phyloP scores from a whole-genome alignment of 2,797 vertebrate species.

The Geotrypetes seraphini region DNA sequence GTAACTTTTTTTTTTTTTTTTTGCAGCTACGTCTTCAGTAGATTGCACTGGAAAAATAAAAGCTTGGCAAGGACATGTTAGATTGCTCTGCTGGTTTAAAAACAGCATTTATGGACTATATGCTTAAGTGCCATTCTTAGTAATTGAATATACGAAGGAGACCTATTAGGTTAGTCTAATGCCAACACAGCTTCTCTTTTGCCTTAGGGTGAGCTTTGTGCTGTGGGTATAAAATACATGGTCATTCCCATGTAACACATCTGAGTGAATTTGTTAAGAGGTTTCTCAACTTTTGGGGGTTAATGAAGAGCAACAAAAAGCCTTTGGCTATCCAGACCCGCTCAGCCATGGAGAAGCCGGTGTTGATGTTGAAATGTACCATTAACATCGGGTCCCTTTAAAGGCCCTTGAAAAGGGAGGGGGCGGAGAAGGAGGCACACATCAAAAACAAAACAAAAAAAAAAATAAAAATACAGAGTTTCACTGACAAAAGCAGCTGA shows the following conservation, averaged over 20 bases:
- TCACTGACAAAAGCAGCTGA: conserved; percentile 8
- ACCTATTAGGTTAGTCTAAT: conserved; percentile 13
- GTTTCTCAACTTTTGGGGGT: conserved; percentile 37
- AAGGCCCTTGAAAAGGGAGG: conserved; percentile 28
- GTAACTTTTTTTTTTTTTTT: too few relatives aligned
- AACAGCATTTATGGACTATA: neutral
- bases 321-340: conserved; percentile 40
- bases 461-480: too few relatives aligned
- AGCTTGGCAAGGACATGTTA: too few relatives aligned
- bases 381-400: conserved; percentile 42
- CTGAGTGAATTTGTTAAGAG: conserved; percentile 16
- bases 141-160: conserved; percentile 16
- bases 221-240: conserved; percentile 41
- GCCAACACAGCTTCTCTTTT: conserved; percentile 10
- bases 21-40: too few relatives aligned
- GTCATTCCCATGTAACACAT: conserved; percentile 53
- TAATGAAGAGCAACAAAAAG: conserved; percentile 41
- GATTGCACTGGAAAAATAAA: too few relatives aligned
- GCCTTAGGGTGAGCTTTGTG: conserved; percentile 21
- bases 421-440: conserved; percentile 4
- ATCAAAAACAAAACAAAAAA: conserved; percentile 6
- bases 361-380: conserved; percentile 50
- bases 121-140: neutral
- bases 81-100: neutral
- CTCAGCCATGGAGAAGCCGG: conserved; percentile 51